Evolutionary conservation across 2,888 invertebrate species (phyloP).

Genomic region (Drosophila multiciliata): DNA sequence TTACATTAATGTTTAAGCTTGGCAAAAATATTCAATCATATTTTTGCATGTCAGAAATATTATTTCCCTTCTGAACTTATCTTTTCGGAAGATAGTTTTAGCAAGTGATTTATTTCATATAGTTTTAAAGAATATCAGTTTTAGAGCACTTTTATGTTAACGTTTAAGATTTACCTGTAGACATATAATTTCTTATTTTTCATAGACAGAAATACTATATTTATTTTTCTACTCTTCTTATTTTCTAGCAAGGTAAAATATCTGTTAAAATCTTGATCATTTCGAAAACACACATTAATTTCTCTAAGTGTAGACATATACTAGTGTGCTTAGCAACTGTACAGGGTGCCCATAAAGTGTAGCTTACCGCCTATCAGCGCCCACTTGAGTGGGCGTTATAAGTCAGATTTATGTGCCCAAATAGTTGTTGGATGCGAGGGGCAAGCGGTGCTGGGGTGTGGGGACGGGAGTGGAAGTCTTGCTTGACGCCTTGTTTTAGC

Average conservation of each 20-base stretch:
- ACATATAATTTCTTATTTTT: background rate
- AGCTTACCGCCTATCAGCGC: constrained; percentile 29
- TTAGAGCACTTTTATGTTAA: no score
- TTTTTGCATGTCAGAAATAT: no score
- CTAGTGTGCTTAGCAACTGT: constrained; percentile 11
- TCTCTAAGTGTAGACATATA: background rate
- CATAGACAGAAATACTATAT: background rate
- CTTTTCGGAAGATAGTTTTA: no score
- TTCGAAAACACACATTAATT: background rate
- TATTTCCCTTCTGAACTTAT: no score
- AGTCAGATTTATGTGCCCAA: constrained; percentile 77
- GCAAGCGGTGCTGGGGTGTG: background rate
- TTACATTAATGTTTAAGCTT: no score
- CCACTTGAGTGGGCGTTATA: constrained; percentile 65
- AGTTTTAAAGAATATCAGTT: no score
- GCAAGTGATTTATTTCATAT: no score
- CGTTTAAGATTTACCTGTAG: no score
- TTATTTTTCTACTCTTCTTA: background rate
- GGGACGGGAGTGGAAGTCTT: constrained; percentile 4
- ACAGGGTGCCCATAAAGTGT: constrained; percentile 9
- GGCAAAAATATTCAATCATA: no score
- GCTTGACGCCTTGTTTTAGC: constrained; percentile 41
- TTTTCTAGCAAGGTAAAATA: no score
- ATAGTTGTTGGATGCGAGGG: constrained; percentile 43
- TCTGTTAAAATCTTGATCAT: no score